phyloP scores from a whole-genome alignment of 2,113 vertebrate genomes.

The Percina caprodes region DNA sequence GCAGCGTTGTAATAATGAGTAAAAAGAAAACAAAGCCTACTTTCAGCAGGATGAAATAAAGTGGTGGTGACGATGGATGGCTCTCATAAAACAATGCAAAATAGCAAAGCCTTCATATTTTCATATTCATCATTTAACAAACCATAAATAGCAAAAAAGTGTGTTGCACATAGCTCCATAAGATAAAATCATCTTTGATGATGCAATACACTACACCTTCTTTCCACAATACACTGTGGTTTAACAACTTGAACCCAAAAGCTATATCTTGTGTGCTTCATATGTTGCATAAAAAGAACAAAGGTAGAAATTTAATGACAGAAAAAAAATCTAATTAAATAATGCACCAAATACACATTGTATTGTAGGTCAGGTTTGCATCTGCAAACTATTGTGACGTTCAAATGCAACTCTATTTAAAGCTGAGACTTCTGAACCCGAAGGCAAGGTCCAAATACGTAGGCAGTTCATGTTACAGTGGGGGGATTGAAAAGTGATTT shows the following conservation, averaged over 20 bases:
- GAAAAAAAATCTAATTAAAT: neutral
- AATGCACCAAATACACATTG: neutral
- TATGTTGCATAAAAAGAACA: neutral
- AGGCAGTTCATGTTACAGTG: conserved; percentile 11
- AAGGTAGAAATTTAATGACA: neutral
- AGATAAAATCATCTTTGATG: neutral
- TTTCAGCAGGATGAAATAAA: conserved; percentile 3
- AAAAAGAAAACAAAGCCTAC: conserved; percentile 23
- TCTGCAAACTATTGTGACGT: neutral
- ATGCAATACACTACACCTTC: neutral
- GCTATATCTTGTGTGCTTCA: neutral
- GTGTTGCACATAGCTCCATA: neutral
- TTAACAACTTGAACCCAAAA: neutral
- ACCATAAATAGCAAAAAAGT: too few species aligned
- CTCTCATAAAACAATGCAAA: conserved; percentile 2
- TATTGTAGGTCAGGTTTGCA: neutral
- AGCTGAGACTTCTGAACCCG: conserved; percentile 7
- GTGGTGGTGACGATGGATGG: neutral
- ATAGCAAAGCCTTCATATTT: neutral
- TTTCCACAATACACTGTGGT: neutral
- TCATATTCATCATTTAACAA: neutral
- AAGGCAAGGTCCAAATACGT: neutral
- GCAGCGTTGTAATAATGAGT: conserved; percentile 15
- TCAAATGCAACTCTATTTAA: conserved; percentile 9
- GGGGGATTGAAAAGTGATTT: neutral